Percentiles rank a stretch among this genome's conserved stretches.
Conservation (phyloP, 2,888 invertebrate genomes). For the Cantharis rufa region DNA sequence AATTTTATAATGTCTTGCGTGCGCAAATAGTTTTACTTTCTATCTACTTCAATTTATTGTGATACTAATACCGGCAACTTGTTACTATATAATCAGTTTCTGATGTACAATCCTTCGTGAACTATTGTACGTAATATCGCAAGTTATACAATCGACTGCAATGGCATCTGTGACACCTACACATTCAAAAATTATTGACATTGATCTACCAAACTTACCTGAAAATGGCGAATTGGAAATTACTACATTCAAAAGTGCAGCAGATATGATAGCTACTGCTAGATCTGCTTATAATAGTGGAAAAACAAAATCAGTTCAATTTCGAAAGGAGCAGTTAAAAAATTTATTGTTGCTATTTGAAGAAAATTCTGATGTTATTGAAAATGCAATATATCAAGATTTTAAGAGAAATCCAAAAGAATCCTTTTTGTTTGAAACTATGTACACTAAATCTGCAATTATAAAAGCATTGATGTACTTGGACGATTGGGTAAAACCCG, state of each 20-base stretch:
- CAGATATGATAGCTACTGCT: slow-evolving; percentile 62
- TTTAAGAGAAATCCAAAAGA: slow-evolving; percentile 82
- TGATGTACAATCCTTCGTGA: too few relatives aligned
- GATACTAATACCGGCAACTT: too few relatives aligned
- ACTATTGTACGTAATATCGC: too few relatives aligned
- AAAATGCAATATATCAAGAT: slow-evolving; percentile 78
- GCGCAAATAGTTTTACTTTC: too few relatives aligned
- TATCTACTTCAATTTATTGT: too few relatives aligned
- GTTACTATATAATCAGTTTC: too few relatives aligned
- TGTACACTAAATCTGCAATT: slow-evolving; percentile 77
- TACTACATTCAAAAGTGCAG: not conserved
- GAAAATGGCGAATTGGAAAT: not conserved
- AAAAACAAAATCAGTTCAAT: slow-evolving; percentile 78
- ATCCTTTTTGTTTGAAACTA: slow-evolving; percentile 75
- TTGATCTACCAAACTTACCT: not conserved
- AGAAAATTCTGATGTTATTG: slow-evolving; percentile 75
- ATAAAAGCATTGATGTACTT: slow-evolving; percentile 71
- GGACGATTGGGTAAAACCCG: slow-evolving; percentile 77
- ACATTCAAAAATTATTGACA: not conserved
- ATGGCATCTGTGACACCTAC: not conserved
- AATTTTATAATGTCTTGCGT: too few relatives aligned
- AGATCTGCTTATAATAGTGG: slow-evolving; percentile 78
- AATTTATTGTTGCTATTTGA: slow-evolving; percentile 75
- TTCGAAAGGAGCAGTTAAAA: slow-evolving; percentile 80
- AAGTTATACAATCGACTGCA: not conserved